A percentile compares a stretch with the other conserved stretches of the same genome.
phyloP scores from a whole-genome alignment of 2,888 invertebrate genomes.

The Bombylius discolor region DNA sequence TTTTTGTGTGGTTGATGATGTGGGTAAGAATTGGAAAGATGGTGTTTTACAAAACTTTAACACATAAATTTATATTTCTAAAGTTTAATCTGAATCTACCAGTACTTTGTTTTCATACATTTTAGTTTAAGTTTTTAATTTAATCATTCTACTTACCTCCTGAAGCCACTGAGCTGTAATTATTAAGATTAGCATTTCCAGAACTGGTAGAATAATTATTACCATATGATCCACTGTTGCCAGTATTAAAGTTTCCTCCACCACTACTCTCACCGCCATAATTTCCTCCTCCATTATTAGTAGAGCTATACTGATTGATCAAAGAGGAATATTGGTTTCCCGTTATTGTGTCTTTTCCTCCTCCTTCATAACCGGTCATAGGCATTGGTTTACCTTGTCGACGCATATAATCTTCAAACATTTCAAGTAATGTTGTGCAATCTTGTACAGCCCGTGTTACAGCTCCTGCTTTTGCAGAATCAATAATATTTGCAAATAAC shows the following conservation, averaged over 20 bases:
- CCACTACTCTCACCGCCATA: not conserved
- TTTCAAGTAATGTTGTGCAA: slow-evolving; percentile 4
- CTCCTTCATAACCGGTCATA: not conserved
- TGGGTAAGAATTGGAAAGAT: no score
- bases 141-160: not conserved
- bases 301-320: not conserved
- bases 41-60: no score
- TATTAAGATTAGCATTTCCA: not conserved
- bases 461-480: slow-evolving; percentile 3
- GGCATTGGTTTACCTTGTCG: not conserved
- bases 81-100: no score
- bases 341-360: not conserved
- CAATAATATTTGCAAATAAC: slow-evolving; percentile 9
- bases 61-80: no score
- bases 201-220: not conserved
- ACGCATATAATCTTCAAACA: slow-evolving; percentile 10
- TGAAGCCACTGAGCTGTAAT: not conserved
- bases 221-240: not conserved
- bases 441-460: slow-evolving; percentile 9
- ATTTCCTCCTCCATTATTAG: not conserved
- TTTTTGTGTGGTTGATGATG: no score
- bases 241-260: not conserved
- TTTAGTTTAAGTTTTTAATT: no score
- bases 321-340: not conserved
- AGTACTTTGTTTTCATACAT: no score